Conservation (phyloP, 2,888 invertebrate species). For the Cyrtodaria siliqua region DNA sequence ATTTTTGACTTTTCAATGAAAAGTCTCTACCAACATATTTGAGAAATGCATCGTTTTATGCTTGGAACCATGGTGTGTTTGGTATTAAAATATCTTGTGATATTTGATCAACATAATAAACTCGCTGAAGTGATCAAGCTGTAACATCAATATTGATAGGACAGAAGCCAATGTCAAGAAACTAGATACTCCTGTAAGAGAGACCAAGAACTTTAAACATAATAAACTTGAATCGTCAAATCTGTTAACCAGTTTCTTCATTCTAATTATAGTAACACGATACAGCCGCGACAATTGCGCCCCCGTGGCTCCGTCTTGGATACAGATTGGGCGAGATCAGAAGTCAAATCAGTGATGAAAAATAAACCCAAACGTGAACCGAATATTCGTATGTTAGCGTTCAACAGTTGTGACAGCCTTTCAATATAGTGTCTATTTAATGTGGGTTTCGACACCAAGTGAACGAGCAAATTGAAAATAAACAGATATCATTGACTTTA, state of each 20-base stretch:
- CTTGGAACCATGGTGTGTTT: no score
- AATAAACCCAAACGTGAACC: conserved; percentile 33
- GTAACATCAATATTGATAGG: no score
- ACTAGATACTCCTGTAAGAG: conserved; percentile 43
- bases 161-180: conserved; percentile 8
- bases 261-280: conserved; percentile 42
- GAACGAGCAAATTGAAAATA: conserved; percentile 61
- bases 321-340: conserved; percentile 35
- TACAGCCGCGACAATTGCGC: conserved; percentile 36
- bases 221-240: conserved; percentile 39
- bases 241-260: conserved; percentile 32
- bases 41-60: no score
- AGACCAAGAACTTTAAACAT: conserved; percentile 31
- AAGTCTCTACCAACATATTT: no score
- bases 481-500: conserved; percentile 57
- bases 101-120: no score
- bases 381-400: conserved; percentile 17
- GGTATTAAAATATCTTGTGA: no score
- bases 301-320: conserved; percentile 33
- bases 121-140: no score
- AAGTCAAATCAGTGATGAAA: conserved; percentile 55
- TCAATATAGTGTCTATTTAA: conserved; percentile 42
- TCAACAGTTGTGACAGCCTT: conserved; percentile 31
- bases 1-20: no score
- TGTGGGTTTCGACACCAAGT: conserved; percentile 49